Conservation (phyloP, 2,888 invertebrate genomes). For the Encarsia formosa region DNA sequence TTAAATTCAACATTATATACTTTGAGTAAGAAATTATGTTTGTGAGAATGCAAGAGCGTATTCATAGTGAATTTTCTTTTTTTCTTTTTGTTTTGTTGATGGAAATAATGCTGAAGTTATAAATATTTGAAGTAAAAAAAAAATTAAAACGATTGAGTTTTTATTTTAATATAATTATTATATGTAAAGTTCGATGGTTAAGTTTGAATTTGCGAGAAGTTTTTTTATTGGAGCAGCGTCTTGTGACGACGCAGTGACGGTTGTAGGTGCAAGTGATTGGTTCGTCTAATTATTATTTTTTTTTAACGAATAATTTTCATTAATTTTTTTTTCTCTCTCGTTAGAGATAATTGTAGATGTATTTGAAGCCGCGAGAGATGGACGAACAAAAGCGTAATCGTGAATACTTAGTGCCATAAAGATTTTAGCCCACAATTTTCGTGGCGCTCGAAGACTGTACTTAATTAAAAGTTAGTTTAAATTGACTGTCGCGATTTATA, state of each 20-base stretch:
- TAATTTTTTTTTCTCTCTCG: constrained; percentile 14
- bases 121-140: too few relatives aligned
- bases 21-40: constrained; percentile 21
- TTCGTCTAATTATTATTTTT: constrained; percentile 16
- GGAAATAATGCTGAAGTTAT: too few relatives aligned
- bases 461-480: constrained; percentile 40
- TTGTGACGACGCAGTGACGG: constrained; percentile 15
- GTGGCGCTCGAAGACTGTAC: constrained; percentile 46
- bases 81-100: too few relatives aligned
- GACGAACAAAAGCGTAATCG: constrained; percentile 32
- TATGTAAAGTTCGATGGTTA: constrained; percentile 28
- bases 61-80: too few relatives aligned
- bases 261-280: constrained; percentile 18
- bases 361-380: constrained; percentile 18
- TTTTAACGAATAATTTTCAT: constrained; percentile 25
- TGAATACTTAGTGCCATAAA: constrained; percentile 52
- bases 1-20: too few relatives aligned
- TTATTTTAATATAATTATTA: constrained; percentile 19
- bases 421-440: constrained; percentile 37
- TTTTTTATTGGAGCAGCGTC: constrained; percentile 22
- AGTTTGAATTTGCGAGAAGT: constrained; percentile 30
- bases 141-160: constrained; percentile 13
- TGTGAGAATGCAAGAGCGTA: constrained; percentile 10
- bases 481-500: constrained; percentile 8
- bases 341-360: constrained; percentile 7